Evolutionary conservation across 2,113 vertebrate species (phyloP).

Genomic region (Plecotus auritus): DNA sequence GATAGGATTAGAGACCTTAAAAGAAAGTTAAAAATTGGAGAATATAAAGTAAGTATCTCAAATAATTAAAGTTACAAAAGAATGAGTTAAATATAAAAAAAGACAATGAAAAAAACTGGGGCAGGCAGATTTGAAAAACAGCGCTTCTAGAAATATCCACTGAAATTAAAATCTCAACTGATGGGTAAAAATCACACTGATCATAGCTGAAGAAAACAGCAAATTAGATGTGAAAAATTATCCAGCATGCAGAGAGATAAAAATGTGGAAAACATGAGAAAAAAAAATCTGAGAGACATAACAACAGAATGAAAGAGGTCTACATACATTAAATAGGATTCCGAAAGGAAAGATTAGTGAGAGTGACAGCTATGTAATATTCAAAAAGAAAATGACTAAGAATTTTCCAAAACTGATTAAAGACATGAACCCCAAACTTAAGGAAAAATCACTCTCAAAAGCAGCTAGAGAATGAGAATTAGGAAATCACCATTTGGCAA

Average conservation of each 20-base stretch:
- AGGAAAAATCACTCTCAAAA: not conserved
- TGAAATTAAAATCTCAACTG: slow-evolving; percentile 16
- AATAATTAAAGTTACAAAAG: slow-evolving; percentile 5
- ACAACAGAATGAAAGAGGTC: not conserved
- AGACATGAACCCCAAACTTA: not conserved
- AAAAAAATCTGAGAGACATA: not conserved
- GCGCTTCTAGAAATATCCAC: not conserved
- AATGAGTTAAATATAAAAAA: not conserved
- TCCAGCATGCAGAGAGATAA: not conserved
- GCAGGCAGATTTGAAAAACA: not conserved
- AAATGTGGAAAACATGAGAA: not conserved
- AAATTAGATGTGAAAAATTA: not conserved
- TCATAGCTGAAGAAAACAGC: not conserved
- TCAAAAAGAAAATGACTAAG: not conserved
- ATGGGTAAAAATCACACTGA: not conserved
- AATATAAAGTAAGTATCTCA: not conserved
- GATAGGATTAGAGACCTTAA: not conserved
- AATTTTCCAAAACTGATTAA: not conserved
- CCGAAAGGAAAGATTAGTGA: not conserved
- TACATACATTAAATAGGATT: not conserved
- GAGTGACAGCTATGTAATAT: not conserved
- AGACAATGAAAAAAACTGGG: not conserved
- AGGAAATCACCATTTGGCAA: not conserved
- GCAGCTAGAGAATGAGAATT: not conserved
- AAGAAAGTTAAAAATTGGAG: not conserved